Evolutionary conservation across 2,113 vertebrate species (phyloP), one percentile per base, ranked within the genome.

Genomic region (Perognathus longimembris): DNA sequence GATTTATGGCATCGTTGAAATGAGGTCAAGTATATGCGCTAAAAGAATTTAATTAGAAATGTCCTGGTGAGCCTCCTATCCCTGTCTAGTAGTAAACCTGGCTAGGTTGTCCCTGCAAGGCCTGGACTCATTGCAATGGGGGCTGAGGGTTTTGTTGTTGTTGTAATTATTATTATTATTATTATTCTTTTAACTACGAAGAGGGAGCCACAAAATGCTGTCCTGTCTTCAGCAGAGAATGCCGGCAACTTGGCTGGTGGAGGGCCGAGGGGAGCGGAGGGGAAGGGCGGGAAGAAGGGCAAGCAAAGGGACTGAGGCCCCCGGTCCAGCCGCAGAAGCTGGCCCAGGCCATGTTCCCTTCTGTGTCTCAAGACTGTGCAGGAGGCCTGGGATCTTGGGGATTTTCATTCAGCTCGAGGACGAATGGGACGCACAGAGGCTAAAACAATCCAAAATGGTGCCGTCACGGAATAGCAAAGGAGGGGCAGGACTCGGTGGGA

Each of bases 1-100:
- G 66, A 95, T 92, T 97, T 97, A 95, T 94, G 76, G 59, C 21
- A 81, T 34, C 91, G 34, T 82, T 80, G 45, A 96, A 97, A 97
- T 94, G 77, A 92, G 67, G 92, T 86, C 71, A 85, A 92, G 94
- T 82, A 54, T 87, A 75, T 93, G 70, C 86, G 94, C 91, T 93
- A 89, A 54, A 92, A 92, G 87, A 96, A 92, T 92, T 95, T 96
- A 96, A 94, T 95, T 90, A 84, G 66, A 67, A 94, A 91, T 91
- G 96, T 97, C 88, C 91, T 94, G 36, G 40, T 7, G 3, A 75
- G 90, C 71, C 96, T 75, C 42, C 61, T 67, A 45, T 79, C 15
- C 3, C 84, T 73, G 54, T 12, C 50, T 54, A 54, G 50, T 54
- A 15, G 11, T 40, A 45, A 95, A 88, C 79, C 42, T 92, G 2